Evolutionary conservation across 2,113 vertebrate species (phyloP), one percentile per base, ranked within the genome.

Genomic region (Riparia riparia): DNA sequence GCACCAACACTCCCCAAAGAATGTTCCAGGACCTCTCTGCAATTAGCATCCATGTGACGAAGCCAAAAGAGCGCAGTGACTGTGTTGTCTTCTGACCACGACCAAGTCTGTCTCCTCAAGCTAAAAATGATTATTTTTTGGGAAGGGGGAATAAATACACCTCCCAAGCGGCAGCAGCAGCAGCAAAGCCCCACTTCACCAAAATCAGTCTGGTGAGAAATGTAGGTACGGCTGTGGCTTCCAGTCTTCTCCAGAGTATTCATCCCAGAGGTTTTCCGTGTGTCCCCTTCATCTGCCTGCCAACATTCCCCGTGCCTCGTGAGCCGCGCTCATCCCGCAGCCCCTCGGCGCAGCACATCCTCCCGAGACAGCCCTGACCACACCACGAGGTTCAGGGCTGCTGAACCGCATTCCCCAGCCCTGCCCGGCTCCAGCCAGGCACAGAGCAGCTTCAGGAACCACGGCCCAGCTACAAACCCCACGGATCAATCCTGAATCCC

Each of bases 401-500:
- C 71, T 68, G 13, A 72, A 28, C 24, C 32, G 4, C 60, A 44
- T 11, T 69, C 12, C 37, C 50, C 16, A 5, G 37, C 17, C 20
- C 63, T n/a, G 53, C 76, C 90, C 74, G 41, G 53, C 72, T 56
- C 61, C 70, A 64, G 21, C 29, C 12, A 14, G 21, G 64, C 53
- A 32, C 28, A 45, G 22, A 54, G 5, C 39, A 41, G 66, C 74
- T 31, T 12, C 4, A 3, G 64, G 3, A 54, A 49, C 37, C 39
- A 42, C 39, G 0, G 80, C 53, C 44, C 28, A 7, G 54, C 68
- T 10, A 7, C 47, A 7, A 14, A 56, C 7, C 34, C 17, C 29
- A 12, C 0, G 0, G 1, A 6, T 5, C 2, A 7, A 49, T 31
- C 14, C 5, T 26, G 7, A 34, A 19, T 1, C 41, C 69, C 14